Base-by-base conservation (phyloP, 2,888 invertebrate species). In the Frankliniella fusca region DNA sequence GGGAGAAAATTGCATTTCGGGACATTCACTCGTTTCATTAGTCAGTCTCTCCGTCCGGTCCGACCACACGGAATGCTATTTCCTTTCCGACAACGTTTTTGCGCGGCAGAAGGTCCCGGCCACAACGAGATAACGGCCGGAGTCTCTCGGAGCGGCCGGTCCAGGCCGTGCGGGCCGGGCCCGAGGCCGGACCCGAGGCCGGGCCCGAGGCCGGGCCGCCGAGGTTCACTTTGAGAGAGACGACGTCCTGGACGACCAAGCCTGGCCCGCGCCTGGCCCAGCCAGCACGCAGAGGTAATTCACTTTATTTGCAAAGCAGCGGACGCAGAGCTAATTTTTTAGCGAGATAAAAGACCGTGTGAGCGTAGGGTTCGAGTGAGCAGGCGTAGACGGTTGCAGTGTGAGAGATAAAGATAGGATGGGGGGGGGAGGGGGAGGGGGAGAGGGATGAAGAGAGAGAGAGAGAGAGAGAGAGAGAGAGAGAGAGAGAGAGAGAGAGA, bases 331-430 rank as follows among this genome's bases (percentile, higher is more conserved):
- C 18, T 61, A 61, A 61, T 61, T 61, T 61, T 61, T 61, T 61
- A 61, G 61, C 61, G 61, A 61, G 61, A 61, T 61, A 61, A 15
- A 61, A 61, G 61, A 61, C 61, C 61, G 61, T 61, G 61, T 61
- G 61, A 61, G 61, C 61, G 61, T n/a, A 15, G 15, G 54, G 15
- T 61, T 15, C 61, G 15, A 38, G 38, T 38, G 38, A 38, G 38
- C 38, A 61, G 61, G 61, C 54, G 54, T 12, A 54, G 54, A 38
- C 38, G 38, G 38, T 38, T 38, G n/a, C n/a, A n/a, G n/a, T n/a
- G n/a, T n/a, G n/a, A n/a, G n/a, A n/a, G n/a, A n/a, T n/a, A n/a
- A n/a, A n/a, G n/a, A n/a, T n/a, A n/a, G 38, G 38, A 5, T 38
- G 38, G 38, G 15, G 54, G 2, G 54, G 8, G 54, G 5, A 54